phyloP scores from a whole-genome alignment of 1,140 invertebrate genomes.

The Heliconius congener region DNA sequence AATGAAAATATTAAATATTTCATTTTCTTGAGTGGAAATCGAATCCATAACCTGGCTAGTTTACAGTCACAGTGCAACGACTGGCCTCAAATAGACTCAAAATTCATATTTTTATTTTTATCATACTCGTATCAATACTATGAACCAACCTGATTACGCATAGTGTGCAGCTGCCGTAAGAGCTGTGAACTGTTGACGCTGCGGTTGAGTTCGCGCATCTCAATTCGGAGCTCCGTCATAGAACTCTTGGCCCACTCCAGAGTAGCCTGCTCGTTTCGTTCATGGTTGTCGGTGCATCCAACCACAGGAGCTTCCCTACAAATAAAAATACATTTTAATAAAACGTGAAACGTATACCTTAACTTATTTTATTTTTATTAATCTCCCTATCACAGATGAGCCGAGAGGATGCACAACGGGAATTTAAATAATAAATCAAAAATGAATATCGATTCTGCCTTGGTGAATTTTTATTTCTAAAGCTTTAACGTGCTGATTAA shows the following conservation, averaged over 20 bases:
- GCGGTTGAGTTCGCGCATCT: conserved; percentile 59
- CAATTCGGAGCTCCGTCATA: conserved; percentile 63
- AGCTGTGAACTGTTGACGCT: conserved; percentile 63
- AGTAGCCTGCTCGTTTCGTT: conserved; percentile 60
- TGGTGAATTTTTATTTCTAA: neutral
- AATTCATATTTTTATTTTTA: neutral
- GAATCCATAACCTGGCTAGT: too few relatives aligned
- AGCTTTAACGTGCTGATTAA: neutral
- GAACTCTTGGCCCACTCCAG: conserved; percentile 67
- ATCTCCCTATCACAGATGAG: neutral
- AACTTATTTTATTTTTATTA: neutral
- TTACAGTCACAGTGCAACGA: too few relatives aligned
- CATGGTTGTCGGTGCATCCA: conserved; percentile 49
- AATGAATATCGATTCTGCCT: neutral
- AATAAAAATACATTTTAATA: conserved; percentile 2
- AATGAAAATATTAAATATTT: too few relatives aligned
- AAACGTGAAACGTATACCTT: neutral
- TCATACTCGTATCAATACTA: neutral
- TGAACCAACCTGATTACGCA: conserved; percentile 59
- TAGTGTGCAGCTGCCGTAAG: conserved; percentile 58
- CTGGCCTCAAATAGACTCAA: neutral
- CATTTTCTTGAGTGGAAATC: too few relatives aligned
- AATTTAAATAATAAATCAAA: conserved; percentile 7
- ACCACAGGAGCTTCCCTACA: conserved; percentile 40
- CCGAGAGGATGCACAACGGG: neutral